These are phyloP conservation scores for Wiebesia pumilae DNA, from an alignment of 1,140 invertebrate genomes.

Conservation along the genomic window DNA sequence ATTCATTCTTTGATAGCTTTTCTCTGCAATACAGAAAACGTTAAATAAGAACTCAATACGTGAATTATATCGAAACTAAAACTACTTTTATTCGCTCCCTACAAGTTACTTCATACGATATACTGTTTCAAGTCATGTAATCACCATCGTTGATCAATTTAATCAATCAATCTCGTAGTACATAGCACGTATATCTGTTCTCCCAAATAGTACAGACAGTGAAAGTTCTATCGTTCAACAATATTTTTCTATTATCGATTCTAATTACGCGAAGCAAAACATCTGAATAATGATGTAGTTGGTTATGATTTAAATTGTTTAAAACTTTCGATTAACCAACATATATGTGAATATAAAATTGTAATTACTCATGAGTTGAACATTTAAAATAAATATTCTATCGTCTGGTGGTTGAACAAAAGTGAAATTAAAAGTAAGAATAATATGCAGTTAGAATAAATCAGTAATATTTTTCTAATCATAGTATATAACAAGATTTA, in stretches of 20 bases:
- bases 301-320: no score
- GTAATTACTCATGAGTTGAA: no score
- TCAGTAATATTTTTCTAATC: no score
- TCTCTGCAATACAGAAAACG: background rate
- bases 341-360: no score
- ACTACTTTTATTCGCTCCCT: background rate
- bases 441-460: no score
- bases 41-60: background rate
- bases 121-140: background rate
- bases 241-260: background rate
- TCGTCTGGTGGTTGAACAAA: no score
- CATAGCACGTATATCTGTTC: background rate
- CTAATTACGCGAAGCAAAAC: background rate
- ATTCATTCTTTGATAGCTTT: background rate
- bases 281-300: no score
- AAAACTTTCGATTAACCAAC: no score
- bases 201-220: no score
- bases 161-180: constrained; percentile 35
- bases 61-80: background rate
- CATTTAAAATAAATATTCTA: no score
- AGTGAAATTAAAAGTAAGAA: no score
- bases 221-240: background rate
- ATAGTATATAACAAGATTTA: no score
- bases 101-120: background rate
- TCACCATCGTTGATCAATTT: constrained; percentile 24